Evolutionary conservation across 2,797 vertebrate genomes (phyloP).

Genomic region (Harpagifer antarcticus): DNA sequence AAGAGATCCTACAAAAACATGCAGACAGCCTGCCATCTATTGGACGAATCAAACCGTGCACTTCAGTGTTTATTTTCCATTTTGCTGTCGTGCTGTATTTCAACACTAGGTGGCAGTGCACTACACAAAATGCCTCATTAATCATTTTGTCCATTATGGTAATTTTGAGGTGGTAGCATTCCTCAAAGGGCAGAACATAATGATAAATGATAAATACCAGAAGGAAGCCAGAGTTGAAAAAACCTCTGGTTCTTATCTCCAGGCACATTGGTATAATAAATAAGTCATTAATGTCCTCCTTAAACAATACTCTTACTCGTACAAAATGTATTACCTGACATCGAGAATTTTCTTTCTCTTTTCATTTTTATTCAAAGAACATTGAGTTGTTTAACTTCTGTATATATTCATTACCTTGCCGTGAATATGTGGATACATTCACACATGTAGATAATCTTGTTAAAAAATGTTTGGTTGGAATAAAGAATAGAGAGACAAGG

Average conservation of each 20-base stretch:
- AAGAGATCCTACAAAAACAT: constrained; percentile 25
- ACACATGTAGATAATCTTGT: not conserved
- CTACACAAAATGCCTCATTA: constrained; percentile 17
- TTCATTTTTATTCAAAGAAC: not conserved
- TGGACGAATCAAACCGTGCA: constrained; percentile 43
- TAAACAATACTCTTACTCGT: not conserved
- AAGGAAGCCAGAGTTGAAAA: not conserved
- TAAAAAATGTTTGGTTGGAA: not conserved
- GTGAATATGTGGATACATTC: not conserved
- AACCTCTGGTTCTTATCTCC: not conserved
- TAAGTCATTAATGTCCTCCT: not conserved
- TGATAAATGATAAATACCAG: not conserved
- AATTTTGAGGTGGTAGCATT: not conserved
- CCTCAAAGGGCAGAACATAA: not conserved
- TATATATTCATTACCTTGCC: not conserved
- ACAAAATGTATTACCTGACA: not conserved
- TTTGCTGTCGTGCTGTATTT: constrained; percentile 27
- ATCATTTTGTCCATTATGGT: not conserved
- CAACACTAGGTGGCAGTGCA: constrained; percentile 60
- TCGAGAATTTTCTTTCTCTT: not conserved
- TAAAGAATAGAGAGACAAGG: not conserved
- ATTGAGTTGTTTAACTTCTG: not conserved
- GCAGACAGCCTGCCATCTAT: constrained; percentile 73
- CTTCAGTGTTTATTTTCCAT: not conserved
- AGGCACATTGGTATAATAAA: not conserved